Base-by-base conservation (phyloP, 1,140 invertebrate genomes). In the Ceratosolen solmsi region DNA sequence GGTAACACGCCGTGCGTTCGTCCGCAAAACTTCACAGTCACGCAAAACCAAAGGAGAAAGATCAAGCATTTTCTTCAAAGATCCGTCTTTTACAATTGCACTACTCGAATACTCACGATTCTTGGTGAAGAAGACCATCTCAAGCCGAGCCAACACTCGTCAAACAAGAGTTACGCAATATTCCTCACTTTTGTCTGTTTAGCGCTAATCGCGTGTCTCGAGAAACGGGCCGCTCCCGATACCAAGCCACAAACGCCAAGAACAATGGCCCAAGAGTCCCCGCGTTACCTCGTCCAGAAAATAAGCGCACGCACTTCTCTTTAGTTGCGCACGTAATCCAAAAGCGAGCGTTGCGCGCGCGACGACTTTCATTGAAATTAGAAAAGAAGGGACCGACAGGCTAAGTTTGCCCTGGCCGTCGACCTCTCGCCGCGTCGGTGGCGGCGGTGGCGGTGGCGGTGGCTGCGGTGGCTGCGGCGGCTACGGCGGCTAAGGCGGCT, bases 301-400 rank as follows among this genome's bases (percentile, higher is more conserved):
- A n/a, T n/a, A n/a, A 13, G 41, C 41, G 41, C 3, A 15, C 51
- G 20, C 51, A 54, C 51, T 54, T 9, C 15, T 38, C 36, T 3
- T n/a, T 33, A 33, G 3, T 1, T 11, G 13, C 63, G 33, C 5
- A n/a, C 25, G 75, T 70, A 84, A 80, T 27, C 7, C 13, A 17
- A 36, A 1, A 30, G 54, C 73, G 77, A 79, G 41, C 51, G 30
- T 49, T n/a, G 27, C 58, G 22, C 0, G 51, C 71, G 36, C 36
- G 27, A 22, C 3, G 11, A 65, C 79, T 80, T 72, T 72, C 25
- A 13, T 73, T 58, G 51, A 80, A 80, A 80, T 80, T 80, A 80
- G 79, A 80, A 80, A 80, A 63, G 68, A 36, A 27, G n/a, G 65
- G 2, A 15, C 9, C 41, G 41, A 13, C 5, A 27, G 15, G 54